phyloP scores from a whole-genome alignment of 1,140 invertebrate genomes.

The Mactra quadrangularis region DNA sequence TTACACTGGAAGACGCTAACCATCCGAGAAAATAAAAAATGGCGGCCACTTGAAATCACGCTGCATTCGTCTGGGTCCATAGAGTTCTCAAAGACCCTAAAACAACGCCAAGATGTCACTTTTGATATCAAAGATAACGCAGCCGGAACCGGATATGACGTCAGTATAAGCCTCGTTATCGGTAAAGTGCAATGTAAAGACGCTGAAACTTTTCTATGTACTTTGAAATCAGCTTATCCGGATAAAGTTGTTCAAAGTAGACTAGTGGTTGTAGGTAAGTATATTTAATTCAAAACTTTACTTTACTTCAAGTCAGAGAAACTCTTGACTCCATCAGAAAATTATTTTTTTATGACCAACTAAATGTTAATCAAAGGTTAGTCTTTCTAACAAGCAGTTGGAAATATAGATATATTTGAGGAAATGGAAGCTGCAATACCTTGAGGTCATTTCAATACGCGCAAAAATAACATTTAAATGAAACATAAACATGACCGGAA shows the following conservation, averaged over 20 bases:
- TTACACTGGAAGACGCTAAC: conserved; percentile 35
- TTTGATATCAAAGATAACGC: conserved; percentile 21
- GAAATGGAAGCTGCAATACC: too few species aligned
- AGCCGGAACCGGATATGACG: conserved; percentile 27
- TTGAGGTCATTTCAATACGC: too few species aligned
- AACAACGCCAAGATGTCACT: conserved; percentile 14
- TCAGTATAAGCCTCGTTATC: conserved; percentile 8
- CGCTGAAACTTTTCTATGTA: conserved; percentile 21
- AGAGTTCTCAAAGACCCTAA: conserved; percentile 5
- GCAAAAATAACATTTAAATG: too few species aligned
- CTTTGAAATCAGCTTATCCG: not conserved
- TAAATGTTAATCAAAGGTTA: too few species aligned
- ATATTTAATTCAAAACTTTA: not conserved
- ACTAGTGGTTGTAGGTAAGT: conserved; percentile 41
- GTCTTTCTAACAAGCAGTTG: too few species aligned
- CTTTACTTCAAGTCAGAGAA: too few species aligned
- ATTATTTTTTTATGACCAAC: too few species aligned
- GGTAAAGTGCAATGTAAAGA: conserved; percentile 41
- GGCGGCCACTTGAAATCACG: conserved; percentile 25
- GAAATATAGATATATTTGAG: too few species aligned
- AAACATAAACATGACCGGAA: too few species aligned
- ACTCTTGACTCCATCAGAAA: too few species aligned
- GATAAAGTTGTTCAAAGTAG: not conserved
- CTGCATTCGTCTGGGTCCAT: conserved; percentile 2
- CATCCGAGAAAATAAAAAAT: conserved; percentile 20